These are phyloP conservation scores for Argynnis bischoffii DNA, from an alignment of 2,888 invertebrate genomes.

Conservation along the genomic window DNA sequence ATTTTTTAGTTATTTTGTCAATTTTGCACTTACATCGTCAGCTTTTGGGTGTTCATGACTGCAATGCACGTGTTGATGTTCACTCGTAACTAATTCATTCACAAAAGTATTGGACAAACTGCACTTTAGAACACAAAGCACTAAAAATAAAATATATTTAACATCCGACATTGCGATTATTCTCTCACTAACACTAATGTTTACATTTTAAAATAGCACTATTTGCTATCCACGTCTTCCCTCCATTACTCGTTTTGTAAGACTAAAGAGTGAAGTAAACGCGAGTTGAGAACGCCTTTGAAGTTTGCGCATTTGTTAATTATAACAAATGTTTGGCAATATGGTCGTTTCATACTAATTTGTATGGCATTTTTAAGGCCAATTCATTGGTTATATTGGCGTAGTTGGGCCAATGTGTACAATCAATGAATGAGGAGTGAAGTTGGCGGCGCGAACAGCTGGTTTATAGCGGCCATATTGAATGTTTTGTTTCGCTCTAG, in stretches of 20 bases:
- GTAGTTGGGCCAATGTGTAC: conserved; percentile 15
- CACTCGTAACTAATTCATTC: conserved; percentile 49
- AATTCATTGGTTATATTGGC: background rate
- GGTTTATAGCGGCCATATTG: conserved; percentile 28
- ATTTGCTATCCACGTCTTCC: conserved; percentile 19
- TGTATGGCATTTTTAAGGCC: background rate
- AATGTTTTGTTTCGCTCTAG: conserved; percentile 11
- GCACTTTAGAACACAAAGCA: conserved; percentile 45
- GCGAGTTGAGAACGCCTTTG: conserved; percentile 4
- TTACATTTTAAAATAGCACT: conserved; percentile 61
- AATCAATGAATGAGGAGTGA: conserved; percentile 31
- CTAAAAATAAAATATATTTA: conserved; percentile 47
- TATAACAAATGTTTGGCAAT: background rate
- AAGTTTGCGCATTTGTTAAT: background rate
- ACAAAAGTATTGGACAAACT: conserved; percentile 50
- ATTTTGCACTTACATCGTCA: conserved; percentile 83
- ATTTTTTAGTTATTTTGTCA: background rate
- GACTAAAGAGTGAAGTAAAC: conserved; percentile 2
- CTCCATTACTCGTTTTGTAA: conserved; percentile 1
- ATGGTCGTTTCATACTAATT: background rate
- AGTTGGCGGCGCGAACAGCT: conserved; percentile 32
- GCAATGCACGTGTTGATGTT: conserved; percentile 75
- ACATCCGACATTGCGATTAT: conserved; percentile 51
- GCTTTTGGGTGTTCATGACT: conserved; percentile 85
- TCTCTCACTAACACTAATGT: conserved; percentile 55